Percentiles rank a stretch among this genome's conserved stretches.
phyloP scores from a whole-genome alignment of 2,113 vertebrate species.

The Labeo catla region DNA sequence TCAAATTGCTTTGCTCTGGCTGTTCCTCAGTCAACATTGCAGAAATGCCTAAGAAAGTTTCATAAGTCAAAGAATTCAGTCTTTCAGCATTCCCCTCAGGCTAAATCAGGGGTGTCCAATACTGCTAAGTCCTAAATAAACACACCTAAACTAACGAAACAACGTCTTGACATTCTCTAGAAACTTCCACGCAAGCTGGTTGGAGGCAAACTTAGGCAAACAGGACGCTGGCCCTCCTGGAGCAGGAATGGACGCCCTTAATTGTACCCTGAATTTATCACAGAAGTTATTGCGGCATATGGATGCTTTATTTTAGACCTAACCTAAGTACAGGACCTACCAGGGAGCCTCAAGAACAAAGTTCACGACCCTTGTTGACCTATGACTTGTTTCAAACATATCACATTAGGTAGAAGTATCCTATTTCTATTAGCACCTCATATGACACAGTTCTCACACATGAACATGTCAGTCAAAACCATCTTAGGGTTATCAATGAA shows the following conservation, averaged over 20 bases:
- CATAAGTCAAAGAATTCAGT: not conserved
- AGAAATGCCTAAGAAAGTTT: not conserved
- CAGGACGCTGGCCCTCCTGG: too few species aligned
- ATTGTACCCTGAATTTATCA: too few species aligned
- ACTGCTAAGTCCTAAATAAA: not conserved
- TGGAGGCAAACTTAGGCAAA: not conserved
- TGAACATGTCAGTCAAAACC: not conserved
- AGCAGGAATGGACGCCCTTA: too few species aligned
- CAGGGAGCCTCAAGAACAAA: not conserved
- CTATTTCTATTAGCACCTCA: not conserved
- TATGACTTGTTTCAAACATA: slow-evolving; percentile 1
- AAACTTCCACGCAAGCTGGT: not conserved
- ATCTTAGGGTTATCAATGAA: not conserved
- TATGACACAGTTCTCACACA: not conserved
- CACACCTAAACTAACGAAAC: not conserved
- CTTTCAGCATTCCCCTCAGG: not conserved
- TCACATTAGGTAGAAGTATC: not conserved
- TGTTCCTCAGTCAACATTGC: not conserved
- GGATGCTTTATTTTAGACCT: not conserved
- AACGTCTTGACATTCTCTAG: not conserved
- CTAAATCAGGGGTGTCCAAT: too few species aligned
- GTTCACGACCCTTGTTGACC: not conserved
- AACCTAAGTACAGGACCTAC: not conserved
- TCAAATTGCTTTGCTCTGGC: not conserved
- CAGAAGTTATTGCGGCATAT: too few species aligned